These are phyloP conservation scores for Dicaeum eximium DNA, from an alignment of 2,113 vertebrate species.

Conservation along the genomic window DNA sequence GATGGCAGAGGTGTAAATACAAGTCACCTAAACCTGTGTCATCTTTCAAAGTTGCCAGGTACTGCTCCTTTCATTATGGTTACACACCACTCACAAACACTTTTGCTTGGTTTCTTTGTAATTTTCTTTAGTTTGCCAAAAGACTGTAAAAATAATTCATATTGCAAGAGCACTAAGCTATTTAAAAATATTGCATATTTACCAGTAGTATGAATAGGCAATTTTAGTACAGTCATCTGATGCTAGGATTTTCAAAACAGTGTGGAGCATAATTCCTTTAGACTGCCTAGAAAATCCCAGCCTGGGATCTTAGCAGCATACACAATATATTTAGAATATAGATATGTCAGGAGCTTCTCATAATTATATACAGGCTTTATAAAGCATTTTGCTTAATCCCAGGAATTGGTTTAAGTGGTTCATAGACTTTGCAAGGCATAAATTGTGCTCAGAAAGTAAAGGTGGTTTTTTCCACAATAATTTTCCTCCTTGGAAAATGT, in stretches of 20 bases:
- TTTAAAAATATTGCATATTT: neutral
- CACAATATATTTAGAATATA: neutral
- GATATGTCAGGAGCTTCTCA: neutral
- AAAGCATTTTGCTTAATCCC: neutral
- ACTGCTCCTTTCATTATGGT: neutral
- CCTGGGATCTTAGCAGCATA: neutral
- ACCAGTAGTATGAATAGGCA: neutral
- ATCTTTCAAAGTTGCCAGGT: neutral
- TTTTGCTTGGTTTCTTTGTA: neutral
- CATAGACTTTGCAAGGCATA: neutral
- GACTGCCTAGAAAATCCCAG: neutral
- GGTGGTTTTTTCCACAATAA: neutral
- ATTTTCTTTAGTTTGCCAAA: neutral
- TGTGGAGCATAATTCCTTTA: neutral
- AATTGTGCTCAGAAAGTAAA: neutral
- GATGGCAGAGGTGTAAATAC: neutral
- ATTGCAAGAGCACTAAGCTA: neutral
- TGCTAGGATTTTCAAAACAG: neutral
- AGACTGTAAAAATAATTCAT: neutral
- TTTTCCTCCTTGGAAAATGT: neutral
- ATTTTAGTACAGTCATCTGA: neutral
- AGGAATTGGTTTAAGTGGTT: conserved; percentile 4
- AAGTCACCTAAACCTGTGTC: neutral
- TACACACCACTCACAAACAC: neutral
- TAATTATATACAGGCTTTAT: neutral